A percentile compares a stretch with the other conserved stretches of the same genome.
Conservation (phyloP, 2,888 invertebrate species). For the Gymnoscelis rufifasciata region DNA sequence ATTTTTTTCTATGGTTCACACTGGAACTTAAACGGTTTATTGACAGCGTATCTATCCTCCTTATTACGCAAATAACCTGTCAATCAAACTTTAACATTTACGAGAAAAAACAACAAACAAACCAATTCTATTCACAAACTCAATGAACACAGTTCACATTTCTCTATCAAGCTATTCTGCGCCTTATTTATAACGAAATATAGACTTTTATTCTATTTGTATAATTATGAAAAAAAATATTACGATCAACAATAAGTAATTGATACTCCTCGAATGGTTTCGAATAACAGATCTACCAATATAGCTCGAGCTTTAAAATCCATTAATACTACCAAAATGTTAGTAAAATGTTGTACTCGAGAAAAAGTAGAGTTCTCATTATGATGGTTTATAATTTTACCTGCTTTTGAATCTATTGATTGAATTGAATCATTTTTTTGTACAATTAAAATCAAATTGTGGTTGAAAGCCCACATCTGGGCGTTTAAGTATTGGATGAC, state of each 20-base stretch:
- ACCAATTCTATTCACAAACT: conserved; percentile 10
- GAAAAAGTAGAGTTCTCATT: conserved; percentile 4
- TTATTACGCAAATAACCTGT: conserved; percentile 18
- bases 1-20: too few species aligned
- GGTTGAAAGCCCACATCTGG: conserved; percentile 54
- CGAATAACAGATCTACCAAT: conserved; percentile 45
- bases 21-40: too few species aligned
- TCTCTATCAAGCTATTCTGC: too few species aligned
- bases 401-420: conserved; percentile 29
- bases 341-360: neutral
- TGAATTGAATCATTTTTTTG: conserved; percentile 36
- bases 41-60: too few species aligned
- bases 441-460: conserved; percentile 58
- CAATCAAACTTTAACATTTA: conserved; percentile 14
- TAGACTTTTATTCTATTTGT: too few species aligned
- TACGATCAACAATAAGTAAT: conserved; percentile 71
- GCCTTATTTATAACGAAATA: too few species aligned
- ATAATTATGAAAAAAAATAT: too few species aligned
- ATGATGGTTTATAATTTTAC: conserved; percentile 26
- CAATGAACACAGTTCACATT: conserved; percentile 8
- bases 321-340: conserved; percentile 2
- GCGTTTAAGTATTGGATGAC: conserved; percentile 52
- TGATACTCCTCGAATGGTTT: conserved; percentile 64
- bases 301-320: conserved; percentile 14
- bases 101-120: conserved; percentile 15